Base-by-base conservation (phyloP, 2,888 invertebrate species). In the Nemotelus nigrinus region DNA sequence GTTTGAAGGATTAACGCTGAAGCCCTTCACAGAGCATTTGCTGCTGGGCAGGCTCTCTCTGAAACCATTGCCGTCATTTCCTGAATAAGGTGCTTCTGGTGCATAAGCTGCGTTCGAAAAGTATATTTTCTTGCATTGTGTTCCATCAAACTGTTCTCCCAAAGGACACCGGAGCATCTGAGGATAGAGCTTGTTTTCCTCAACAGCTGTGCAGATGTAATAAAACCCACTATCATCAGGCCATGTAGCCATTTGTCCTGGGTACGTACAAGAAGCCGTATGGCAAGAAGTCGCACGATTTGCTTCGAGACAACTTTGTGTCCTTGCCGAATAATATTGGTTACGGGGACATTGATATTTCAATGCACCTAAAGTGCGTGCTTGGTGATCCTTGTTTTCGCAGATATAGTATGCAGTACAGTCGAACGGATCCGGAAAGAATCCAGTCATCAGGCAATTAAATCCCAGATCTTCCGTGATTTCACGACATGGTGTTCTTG, bases 401-500 rank as follows among this genome's bases (percentile, higher is more conserved):
- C 87, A 87, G 84, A 86, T 85, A 74, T 87, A 86, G 78, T 87
- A 87, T 74, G 84, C 85, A 81, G 87, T 87, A 72, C 87, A 87
- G 77, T 86, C 86, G 53, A 86, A 86, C 2, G 87, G 86, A 84
- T 87, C 86, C 2, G 87, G 87, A 58, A 85, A 86, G 41, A 86
- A 82, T 64, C 86, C 86, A 57, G 85, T 85, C 2, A 85, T 85
- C 2, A 85, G 86, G 80, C 86, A 86, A 5, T 60, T 3, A 60
- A 60, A 60, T 3, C 2, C 7, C 3, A 5, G 25, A 43, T 39
- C 41, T 39, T 60, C 7, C 3, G n/a, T 43, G 43, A 3, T 60
- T 39, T 4, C 41, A 60, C 7, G 43, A 39, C 60, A 60, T 3
- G 60, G 25, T 5, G 3, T 7, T 3, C 3, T 39, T 39, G 60